These are phyloP conservation scores for Acanthosepion esculentum DNA, from an alignment of 2,888 invertebrate genomes.

Conservation along the genomic window DNA sequence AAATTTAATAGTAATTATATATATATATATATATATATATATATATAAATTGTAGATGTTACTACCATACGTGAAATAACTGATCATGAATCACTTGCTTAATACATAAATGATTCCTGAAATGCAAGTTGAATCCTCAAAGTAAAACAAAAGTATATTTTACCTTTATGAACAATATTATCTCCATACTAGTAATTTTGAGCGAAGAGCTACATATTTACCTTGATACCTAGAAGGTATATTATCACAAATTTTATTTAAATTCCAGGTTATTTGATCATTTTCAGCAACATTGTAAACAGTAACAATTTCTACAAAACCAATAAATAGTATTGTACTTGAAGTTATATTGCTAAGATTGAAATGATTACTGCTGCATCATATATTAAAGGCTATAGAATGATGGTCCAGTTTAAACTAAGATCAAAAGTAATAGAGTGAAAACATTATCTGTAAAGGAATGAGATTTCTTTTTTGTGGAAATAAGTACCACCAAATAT, in stretches of 20 bases:
- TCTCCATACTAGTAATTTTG: no score
- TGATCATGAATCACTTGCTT: no score
- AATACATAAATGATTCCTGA: no score
- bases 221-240: background rate
- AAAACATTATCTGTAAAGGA: background rate
- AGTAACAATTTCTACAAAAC: background rate
- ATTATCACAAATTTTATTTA: background rate
- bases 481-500: background rate
- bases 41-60: no score
- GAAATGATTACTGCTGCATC: background rate
- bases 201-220: background rate
- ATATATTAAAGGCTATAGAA: background rate
- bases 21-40: no score
- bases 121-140: no score
- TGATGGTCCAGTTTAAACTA: background rate
- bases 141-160: no score
- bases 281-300: background rate
- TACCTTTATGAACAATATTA: no score
- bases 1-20: no score
- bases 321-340: background rate
- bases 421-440: background rate
- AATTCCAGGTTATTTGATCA: background rate
- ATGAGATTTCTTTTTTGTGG: background rate
- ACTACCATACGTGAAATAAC: no score
- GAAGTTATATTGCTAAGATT: background rate